Percentiles rank a stretch among this genome's conserved stretches.
Conservation (phyloP, 2,113 vertebrate species). For the Speoplatyrhinus poulsoni region DNA sequence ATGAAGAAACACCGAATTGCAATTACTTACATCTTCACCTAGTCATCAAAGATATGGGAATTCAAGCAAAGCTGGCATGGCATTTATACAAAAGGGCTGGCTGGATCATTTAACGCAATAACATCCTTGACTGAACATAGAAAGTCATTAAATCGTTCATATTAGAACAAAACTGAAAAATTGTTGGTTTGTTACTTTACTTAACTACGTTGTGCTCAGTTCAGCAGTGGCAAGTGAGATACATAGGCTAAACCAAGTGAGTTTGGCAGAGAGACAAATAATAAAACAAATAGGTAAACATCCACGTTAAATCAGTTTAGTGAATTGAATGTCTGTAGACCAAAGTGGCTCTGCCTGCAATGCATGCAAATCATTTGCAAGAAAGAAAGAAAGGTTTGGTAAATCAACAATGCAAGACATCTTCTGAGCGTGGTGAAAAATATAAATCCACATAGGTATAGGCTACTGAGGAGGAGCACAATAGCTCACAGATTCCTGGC, state of each 20-base stretch:
- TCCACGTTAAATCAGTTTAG: not conserved
- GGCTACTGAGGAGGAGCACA: no score
- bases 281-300: constrained; percentile 20
- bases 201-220: not conserved
- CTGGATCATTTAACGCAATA: constrained; percentile 64
- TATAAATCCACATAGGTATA: not conserved
- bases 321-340: constrained; percentile 8
- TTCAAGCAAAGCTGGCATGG: constrained; percentile 50
- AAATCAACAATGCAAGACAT: not conserved
- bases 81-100: constrained; percentile 44
- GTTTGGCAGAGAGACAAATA: not conserved
- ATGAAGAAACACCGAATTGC: constrained; percentile 18
- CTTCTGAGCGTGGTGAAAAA: not conserved
- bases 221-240: not conserved
- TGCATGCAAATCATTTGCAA: constrained; percentile 15
- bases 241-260: not conserved
- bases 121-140: constrained; percentile 52
- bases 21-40: constrained; percentile 34
- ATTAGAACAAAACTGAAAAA: constrained; percentile 22
- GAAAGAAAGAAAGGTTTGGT: not conserved
- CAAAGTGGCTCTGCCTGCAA: not conserved
- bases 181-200: not conserved
- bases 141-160: constrained; percentile 58
- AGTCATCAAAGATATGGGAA: constrained; percentile 32
- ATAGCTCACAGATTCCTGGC: no score